Base-by-base conservation (phyloP, 2,113 vertebrate species). In the Trichomycterus rosablanca region DNA sequence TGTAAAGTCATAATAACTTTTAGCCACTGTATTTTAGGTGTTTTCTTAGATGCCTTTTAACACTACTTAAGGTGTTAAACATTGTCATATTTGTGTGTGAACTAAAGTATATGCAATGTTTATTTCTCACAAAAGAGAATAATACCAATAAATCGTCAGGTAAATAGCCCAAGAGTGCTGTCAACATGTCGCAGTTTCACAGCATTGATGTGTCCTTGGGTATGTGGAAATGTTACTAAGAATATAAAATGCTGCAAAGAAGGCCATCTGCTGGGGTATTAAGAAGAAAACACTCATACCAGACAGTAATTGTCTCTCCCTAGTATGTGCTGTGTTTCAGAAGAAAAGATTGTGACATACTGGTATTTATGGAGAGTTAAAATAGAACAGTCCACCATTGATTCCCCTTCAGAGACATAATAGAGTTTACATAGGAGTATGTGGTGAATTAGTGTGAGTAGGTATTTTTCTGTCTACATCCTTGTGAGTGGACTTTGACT, bases 271-370 rank as follows among this genome's bases (percentile, higher is more conserved):
- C 23, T 37, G n/a, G 37, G 59, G 59, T 43, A 63, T 72, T 59
- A 67, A 54, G 50, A 59, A 40, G 4, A 63, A 45, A 68, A 46
- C 16, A 23, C 24, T 45, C 16, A 52, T 64, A 65, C 61, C 56
- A 68, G 66, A 61, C 56, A 65, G 44, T 55, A 59, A 73, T 60
- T 45, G 34, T 39, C 39, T 66, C 68, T 66, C 24, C 30, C 15
- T 23, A n/a, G 35, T 43, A 42, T 70, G 30, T 5, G 11, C 42
- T 59, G 22, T 49, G 37, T 42, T 19, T 34, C 12, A 50, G 44
- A 32, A 44, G 26, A 20, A 63, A n/a, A 57, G 26, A 19, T 32
- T 49, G 40, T 40, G 32, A 65, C 34, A 39, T 39, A 15, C 43
- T 58, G 40, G 30, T 70, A 30, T 39, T 18, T 34, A n/a, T 54